These are phyloP conservation scores for Drosophila sordidapex DNA, from an alignment of 2,888 invertebrate species.

Conservation along the genomic window DNA sequence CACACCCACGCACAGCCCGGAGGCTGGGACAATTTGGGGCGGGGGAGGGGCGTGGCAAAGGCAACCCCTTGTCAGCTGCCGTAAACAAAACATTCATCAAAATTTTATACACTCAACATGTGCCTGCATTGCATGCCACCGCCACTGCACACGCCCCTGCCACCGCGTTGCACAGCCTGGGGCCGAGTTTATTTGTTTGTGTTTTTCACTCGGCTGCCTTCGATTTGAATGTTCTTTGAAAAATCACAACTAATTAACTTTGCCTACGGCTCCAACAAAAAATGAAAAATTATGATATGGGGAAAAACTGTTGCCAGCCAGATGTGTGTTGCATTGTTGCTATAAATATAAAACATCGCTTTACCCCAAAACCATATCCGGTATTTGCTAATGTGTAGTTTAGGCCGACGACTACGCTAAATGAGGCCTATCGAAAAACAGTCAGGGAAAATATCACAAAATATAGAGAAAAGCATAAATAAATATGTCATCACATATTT, in stretches of 20 bases:
- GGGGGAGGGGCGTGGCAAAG: conserved; percentile 23
- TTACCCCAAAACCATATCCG: conserved; percentile 41
- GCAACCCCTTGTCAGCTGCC: conserved; percentile 59
- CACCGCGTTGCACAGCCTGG: conserved; percentile 16
- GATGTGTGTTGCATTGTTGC: conserved; percentile 65
- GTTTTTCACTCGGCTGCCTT: conserved; percentile 42
- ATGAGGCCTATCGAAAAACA: conserved; percentile 52
- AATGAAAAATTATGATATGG: conserved; percentile 36
- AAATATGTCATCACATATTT: neutral
- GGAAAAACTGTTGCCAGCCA: conserved; percentile 44
- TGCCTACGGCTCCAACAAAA: conserved; percentile 42
- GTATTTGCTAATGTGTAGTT: conserved; percentile 55
- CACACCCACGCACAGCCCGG: conserved; percentile 13
- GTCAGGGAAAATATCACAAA: neutral
- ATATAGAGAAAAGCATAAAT: neutral
- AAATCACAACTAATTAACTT: conserved; percentile 86
- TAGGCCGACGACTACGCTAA: conserved; percentile 42
- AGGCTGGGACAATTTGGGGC: neutral
- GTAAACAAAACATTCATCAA: conserved; percentile 79
- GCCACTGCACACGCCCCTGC: neutral
- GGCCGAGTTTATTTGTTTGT: conserved; percentile 47
- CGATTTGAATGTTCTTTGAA: conserved; percentile 75
- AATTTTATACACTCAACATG: conserved; percentile 78
- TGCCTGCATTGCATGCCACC: conserved; percentile 41
- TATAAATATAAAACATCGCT: conserved; percentile 49